phyloP scores from a whole-genome alignment of 2,888 invertebrate genomes.

The Lagria hirta region DNA sequence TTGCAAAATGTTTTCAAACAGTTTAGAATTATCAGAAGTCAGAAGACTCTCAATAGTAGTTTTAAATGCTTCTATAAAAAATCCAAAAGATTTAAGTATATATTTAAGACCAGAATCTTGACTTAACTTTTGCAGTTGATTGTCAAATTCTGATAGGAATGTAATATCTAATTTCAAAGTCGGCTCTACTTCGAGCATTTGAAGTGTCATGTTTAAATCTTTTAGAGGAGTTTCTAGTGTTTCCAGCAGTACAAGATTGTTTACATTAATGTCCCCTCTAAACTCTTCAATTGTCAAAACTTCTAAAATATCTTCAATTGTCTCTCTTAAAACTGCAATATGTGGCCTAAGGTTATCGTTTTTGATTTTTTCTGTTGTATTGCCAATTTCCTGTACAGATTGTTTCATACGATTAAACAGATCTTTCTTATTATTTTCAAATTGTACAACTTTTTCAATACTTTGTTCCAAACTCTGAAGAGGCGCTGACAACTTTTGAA shows the following conservation, averaged over 20 bases:
- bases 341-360: slow-evolving; percentile 36
- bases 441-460: slow-evolving; percentile 40
- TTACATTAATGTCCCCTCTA: slow-evolving; percentile 43
- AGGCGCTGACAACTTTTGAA: slow-evolving; percentile 42
- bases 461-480: slow-evolving; percentile 42
- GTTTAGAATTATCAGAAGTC: no score
- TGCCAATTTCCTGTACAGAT: slow-evolving; percentile 44
- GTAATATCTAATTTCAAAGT: no score
- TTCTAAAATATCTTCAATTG: slow-evolving; percentile 46
- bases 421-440: slow-evolving; percentile 36
- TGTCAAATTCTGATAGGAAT: no score
- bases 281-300: slow-evolving; percentile 45
- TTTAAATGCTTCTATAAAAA: slow-evolving; percentile 18
- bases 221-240: slow-evolving; percentile 30
- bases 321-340: slow-evolving; percentile 37
- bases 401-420: slow-evolving; percentile 38
- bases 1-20: no score
- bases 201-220: no score
- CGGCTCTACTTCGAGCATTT: no score
- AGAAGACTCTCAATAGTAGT: background rate
- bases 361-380: slow-evolving; percentile 40
- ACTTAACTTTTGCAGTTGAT: slow-evolving; percentile 8
- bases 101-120: slow-evolving; percentile 11
- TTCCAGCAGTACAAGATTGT: slow-evolving; percentile 31
- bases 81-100: slow-evolving; percentile 18